Percentiles rank a stretch among this genome's conserved stretches.
phyloP scores from a whole-genome alignment of 2,888 invertebrate species.

The Tinea pellionella region DNA sequence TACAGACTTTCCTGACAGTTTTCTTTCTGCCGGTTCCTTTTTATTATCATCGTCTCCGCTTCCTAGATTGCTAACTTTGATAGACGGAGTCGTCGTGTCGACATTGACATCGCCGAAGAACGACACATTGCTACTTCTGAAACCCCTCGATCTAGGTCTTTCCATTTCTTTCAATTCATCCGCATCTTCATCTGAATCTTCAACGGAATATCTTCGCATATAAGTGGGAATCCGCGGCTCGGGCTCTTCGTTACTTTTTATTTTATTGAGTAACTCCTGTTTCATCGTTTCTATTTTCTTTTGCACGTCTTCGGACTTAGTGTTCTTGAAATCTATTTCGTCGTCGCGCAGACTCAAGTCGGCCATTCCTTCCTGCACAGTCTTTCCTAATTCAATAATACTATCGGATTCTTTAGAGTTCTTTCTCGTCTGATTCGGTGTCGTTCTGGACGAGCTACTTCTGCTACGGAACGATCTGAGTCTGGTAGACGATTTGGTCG shows the following conservation, averaged over 20 bases:
- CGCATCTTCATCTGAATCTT: constrained; percentile 49
- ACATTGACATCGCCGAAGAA: constrained; percentile 34
- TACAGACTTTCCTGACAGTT: constrained; percentile 36
- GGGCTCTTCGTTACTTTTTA: constrained; percentile 43
- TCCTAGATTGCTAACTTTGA: constrained; percentile 28
- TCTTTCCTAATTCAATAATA: constrained; percentile 61
- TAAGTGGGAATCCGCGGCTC: constrained; percentile 40
- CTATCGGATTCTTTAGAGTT: constrained; percentile 49
- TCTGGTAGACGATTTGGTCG: constrained; percentile 43
- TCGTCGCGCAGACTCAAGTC: constrained; percentile 51
- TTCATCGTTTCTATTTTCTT: constrained; percentile 52
- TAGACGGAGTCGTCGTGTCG: constrained; percentile 30
- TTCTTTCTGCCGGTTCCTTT: constrained; percentile 32
- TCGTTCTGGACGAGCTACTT: constrained; percentile 36
- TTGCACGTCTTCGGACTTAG: constrained; percentile 38
- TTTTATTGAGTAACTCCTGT: constrained; percentile 46
- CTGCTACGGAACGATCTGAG: constrained; percentile 34
- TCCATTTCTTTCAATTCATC: constrained; percentile 24
- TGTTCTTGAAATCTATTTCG: constrained; percentile 29
- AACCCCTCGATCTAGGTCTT: constrained; percentile 48
- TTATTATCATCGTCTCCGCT: constrained; percentile 25
- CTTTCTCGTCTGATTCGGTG: constrained; percentile 40
- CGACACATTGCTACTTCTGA: constrained; percentile 43
- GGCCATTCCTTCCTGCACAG: constrained; percentile 68
- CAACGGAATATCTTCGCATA: constrained; percentile 39